These are phyloP conservation scores for Haemorhous mexicanus DNA, from an alignment of 2,113 vertebrate genomes.

Conservation along the genomic window DNA sequence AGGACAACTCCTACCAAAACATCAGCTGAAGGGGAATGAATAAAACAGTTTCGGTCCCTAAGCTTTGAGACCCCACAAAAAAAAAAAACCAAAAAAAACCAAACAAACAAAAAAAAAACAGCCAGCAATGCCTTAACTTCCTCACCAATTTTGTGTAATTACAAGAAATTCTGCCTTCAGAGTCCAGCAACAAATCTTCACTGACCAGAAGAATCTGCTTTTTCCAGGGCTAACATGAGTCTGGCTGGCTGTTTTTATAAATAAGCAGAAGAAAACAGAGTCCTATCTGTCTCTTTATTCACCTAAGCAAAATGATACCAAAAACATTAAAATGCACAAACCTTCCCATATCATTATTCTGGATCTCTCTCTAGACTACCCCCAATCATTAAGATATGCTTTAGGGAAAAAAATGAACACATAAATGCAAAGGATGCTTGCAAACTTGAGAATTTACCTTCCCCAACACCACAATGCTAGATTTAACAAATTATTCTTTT, in stretches of 20 bases:
- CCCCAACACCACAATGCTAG: not conserved
- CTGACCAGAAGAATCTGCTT: not conserved
- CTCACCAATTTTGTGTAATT: not conserved
- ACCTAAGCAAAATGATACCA: not conserved
- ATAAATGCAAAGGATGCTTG: not conserved
- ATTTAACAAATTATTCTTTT: not conserved
- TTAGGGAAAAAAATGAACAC: not conserved
- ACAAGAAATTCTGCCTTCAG: not conserved
- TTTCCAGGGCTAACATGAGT: not conserved
- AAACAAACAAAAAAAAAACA: not conserved
- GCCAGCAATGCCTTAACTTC: not conserved
- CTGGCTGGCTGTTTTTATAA: not conserved
- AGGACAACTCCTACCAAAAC: not conserved
- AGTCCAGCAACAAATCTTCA: constrained; percentile 44
- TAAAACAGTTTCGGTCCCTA: not conserved
- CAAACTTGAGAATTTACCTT: not conserved
- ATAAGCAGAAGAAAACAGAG: not conserved
- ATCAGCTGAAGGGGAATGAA: not conserved
- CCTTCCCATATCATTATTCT: not conserved
- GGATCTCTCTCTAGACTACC: not conserved
- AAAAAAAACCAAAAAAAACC: too few relatives aligned
- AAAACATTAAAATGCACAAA: not conserved
- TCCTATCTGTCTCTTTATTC: not conserved
- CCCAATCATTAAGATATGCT: not conserved
- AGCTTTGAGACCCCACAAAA: not conserved